These are phyloP conservation scores for Lepilemur ruficaudatus DNA, from an alignment of 2,797 vertebrate genomes.

Conservation along the genomic window DNA sequence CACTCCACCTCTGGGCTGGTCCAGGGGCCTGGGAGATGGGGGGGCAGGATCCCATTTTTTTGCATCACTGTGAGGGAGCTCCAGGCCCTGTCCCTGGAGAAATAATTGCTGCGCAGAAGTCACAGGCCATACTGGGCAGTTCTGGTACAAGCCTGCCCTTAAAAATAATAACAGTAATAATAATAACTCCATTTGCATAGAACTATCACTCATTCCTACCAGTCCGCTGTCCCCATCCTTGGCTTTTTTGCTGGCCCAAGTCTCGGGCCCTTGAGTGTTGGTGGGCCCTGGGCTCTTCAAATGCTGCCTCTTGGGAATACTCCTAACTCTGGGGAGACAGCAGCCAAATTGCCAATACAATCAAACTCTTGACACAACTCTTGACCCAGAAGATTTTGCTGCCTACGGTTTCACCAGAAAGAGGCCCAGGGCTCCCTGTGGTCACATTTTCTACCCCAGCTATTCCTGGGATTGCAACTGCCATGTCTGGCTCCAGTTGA, in stretches of 20 bases:
- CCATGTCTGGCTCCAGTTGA: constrained; percentile 33
- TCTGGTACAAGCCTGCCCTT: constrained; percentile 47
- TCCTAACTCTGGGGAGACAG: not conserved
- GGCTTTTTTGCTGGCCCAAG: not conserved
- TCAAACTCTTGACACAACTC: not conserved
- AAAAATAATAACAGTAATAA: constrained; percentile 29
- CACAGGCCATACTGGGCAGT: constrained; percentile 51
- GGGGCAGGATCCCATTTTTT: not conserved
- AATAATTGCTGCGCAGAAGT: constrained; percentile 40
- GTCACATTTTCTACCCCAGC: not conserved
- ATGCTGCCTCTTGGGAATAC: not conserved
- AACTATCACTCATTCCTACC: not conserved
- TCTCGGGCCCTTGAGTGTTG: not conserved
- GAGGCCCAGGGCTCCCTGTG: not conserved
- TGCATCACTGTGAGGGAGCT: constrained; percentile 71
- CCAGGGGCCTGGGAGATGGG: not conserved
- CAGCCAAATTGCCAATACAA: not conserved
- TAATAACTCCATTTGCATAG: not conserved
- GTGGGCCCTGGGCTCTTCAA: not conserved
- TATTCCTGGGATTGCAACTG: not conserved
- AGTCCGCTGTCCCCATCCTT: not conserved
- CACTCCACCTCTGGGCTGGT: not conserved
- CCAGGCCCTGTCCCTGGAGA: constrained; percentile 53
- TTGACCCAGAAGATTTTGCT: not conserved
- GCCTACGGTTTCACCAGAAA: not conserved